Percentiles rank a stretch among this genome's conserved stretches.
Conservation (phyloP, 2,797 vertebrate genomes). For the Sebastes aleutianus region DNA sequence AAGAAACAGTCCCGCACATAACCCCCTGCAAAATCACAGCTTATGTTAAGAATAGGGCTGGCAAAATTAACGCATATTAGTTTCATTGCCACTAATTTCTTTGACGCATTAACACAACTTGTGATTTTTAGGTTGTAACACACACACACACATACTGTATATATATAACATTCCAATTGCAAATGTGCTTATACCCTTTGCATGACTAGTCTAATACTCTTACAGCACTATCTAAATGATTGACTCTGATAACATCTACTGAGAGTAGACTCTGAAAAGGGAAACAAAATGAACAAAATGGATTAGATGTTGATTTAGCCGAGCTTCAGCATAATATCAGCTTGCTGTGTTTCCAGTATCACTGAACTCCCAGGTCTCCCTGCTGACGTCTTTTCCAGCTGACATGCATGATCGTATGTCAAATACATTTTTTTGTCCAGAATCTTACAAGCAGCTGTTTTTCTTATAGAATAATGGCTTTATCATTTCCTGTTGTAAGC, state of each 20-base stretch:
- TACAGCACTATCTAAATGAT: background rate
- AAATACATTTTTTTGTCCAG: background rate
- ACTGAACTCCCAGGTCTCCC: background rate
- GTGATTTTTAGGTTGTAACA: too few species aligned
- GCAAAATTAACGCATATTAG: too few species aligned
- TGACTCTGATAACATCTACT: background rate
- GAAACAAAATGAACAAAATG: background rate
- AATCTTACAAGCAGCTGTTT: slow-evolving; percentile 7
- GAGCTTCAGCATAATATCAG: background rate
- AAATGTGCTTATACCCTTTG: background rate
- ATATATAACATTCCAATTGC: background rate
- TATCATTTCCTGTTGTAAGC: slow-evolving; percentile 10
- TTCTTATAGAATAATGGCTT: background rate
- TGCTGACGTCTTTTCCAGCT: background rate
- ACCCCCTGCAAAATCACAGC: too few species aligned
- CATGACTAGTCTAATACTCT: background rate
- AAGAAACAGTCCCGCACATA: too few species aligned
- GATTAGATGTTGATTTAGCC: background rate
- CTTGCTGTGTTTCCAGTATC: background rate
- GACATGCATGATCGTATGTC: background rate
- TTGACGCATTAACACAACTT: too few species aligned
- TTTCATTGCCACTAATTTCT: too few species aligned
- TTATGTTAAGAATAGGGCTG: too few species aligned
- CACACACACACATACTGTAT: too few species aligned
- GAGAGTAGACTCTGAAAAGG: background rate